Conservation (phyloP, 2,797 vertebrate species). For the Pteropus rufus region DNA sequence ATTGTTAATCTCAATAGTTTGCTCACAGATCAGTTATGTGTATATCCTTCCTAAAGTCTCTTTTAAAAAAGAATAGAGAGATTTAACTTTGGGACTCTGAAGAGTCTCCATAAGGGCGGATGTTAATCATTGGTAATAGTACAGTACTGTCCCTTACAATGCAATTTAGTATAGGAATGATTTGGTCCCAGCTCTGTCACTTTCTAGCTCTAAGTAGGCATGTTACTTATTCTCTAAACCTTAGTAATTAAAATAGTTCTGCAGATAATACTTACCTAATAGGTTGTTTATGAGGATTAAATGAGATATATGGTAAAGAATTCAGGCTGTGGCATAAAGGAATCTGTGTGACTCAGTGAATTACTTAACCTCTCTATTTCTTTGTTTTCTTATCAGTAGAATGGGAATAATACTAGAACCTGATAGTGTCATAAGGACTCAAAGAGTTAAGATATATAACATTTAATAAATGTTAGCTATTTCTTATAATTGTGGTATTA, state of each 20-base stretch:
- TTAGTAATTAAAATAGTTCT: background rate
- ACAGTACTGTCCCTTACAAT: background rate
- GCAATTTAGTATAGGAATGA: background rate
- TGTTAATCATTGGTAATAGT: background rate
- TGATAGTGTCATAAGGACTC: background rate
- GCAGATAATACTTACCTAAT: background rate
- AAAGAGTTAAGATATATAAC: background rate
- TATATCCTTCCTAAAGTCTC: background rate
- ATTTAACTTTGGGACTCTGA: background rate
- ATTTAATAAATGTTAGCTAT: background rate
- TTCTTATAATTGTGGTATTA: background rate
- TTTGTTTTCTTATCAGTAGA: slow-evolving; percentile 7
- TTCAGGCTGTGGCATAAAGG: background rate
- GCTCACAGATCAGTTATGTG: background rate
- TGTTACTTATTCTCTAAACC: slow-evolving; percentile 2
- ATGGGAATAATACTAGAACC: background rate
- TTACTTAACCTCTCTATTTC: background rate
- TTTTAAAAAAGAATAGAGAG: background rate
- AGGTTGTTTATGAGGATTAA: slow-evolving; percentile 24
- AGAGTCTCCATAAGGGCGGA: background rate
- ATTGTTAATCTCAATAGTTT: slow-evolving; percentile 13
- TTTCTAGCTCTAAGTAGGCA: background rate
- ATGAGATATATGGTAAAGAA: slow-evolving; percentile 12
- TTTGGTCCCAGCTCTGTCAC: background rate
- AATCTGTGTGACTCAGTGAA: background rate